Conservation (phyloP, 2,113 vertebrate genomes). For the Colistium nudipinnis region DNA sequence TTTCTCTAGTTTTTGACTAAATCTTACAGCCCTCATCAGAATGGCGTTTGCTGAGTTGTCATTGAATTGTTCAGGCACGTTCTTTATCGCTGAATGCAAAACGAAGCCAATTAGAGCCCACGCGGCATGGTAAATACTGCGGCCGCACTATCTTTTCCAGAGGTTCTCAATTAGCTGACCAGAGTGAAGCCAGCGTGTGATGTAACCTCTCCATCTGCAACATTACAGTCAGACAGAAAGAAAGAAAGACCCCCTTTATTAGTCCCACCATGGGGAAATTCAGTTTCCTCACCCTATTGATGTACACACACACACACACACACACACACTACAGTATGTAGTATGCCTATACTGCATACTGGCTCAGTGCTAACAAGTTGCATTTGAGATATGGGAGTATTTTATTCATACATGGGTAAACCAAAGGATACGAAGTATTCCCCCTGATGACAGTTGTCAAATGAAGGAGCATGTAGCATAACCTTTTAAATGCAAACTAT, state of each 20-base stretch:
- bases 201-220: background rate
- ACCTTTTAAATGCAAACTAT: background rate
- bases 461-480: conserved; percentile 1
- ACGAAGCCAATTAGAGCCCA: background rate
- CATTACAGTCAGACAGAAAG: too few species aligned
- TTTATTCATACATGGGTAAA: background rate
- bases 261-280: too few species aligned
- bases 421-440: background rate
- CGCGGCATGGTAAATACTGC: background rate
- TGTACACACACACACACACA: too few species aligned
- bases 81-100: background rate
- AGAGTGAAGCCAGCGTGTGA: background rate
- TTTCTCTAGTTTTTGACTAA: background rate
- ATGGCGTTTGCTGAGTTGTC: background rate
- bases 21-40: background rate
- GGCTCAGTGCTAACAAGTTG: background rate
- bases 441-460: background rate
- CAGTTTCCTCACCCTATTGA: too few species aligned
- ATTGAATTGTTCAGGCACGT: background rate
- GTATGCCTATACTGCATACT: background rate
- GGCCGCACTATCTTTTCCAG: background rate
- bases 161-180: background rate
- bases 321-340: too few species aligned
- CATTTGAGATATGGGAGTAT: background rate
- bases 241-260: too few species aligned